These are phyloP conservation scores for Ochropleura leucogaster DNA, from an alignment of 2,888 invertebrate species.

Conservation along the genomic window DNA sequence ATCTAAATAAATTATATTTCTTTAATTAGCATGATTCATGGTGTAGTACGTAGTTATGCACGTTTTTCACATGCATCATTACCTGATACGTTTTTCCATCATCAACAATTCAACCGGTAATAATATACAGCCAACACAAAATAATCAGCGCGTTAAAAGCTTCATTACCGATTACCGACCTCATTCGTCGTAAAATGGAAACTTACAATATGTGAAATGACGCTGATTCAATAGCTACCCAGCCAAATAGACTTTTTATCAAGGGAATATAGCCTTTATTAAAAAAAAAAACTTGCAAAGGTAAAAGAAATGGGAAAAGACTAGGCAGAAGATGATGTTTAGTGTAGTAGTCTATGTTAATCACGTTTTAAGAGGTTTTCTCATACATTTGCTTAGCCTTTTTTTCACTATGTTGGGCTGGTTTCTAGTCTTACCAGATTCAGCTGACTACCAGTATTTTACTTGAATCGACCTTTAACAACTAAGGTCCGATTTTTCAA, in stretches of 20 bases:
- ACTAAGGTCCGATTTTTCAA: no score
- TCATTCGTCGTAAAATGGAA: conserved; percentile 6
- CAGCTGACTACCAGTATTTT: no score
- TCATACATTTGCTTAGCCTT: no score
- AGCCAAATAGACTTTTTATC: neutral
- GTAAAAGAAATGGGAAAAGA: no score
- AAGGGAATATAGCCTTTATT: conserved; percentile 21
- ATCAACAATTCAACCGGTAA: neutral
- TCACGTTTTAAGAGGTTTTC: no score
- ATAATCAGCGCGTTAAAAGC: neutral
- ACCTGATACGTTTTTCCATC: neutral
- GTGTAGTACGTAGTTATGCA: neutral
- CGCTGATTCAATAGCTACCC: conserved; percentile 17
- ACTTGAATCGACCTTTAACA: no score
- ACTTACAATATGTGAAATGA: conserved; percentile 15
- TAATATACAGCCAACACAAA: conserved; percentile 5
- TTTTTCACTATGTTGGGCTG: no score
- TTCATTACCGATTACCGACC: conserved; percentile 24
- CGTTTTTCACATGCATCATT: neutral
- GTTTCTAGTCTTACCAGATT: no score
- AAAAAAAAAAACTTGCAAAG: fast-evolving
- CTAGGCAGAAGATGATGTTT: no score
- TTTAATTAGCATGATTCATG: neutral
- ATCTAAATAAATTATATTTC: neutral
- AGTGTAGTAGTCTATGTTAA: no score